These are phyloP conservation scores for Seira ritae DNA, from an alignment of 2,888 invertebrate species.

Conservation along the genomic window DNA sequence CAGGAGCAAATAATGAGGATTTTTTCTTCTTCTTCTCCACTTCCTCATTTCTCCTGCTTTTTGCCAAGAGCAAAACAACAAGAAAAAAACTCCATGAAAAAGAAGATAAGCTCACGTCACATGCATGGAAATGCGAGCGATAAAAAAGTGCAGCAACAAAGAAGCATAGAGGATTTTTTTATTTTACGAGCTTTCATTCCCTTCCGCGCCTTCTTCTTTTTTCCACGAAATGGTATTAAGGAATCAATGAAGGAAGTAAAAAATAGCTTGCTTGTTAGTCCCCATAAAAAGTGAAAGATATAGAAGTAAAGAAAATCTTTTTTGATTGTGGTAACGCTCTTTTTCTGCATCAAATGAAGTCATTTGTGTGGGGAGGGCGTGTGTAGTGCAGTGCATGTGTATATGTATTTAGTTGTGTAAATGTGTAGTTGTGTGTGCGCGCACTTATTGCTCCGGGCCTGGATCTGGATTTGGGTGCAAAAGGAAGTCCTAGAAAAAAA, in stretches of 20 bases:
- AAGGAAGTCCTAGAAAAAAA: too few species aligned
- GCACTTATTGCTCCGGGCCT: too few species aligned
- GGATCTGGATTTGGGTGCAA: too few species aligned
- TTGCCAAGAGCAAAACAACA: not conserved
- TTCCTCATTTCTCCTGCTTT: not conserved
- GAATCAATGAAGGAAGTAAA: not conserved
- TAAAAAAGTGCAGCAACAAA: not conserved
- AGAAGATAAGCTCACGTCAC: slow-evolving; percentile 13
- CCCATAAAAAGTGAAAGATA: not conserved
- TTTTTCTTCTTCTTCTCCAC: not conserved
- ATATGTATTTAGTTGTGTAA: too few species aligned
- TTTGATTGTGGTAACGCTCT: not conserved
- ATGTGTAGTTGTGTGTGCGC: too few species aligned
- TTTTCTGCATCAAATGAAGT: not conserved
- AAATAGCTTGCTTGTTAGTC: not conserved
- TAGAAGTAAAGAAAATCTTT: not conserved
- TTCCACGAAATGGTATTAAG: not conserved
- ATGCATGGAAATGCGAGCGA: not conserved
- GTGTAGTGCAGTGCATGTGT: too few species aligned
- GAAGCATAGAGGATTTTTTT: too few species aligned
- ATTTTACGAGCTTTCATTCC: too few species aligned
- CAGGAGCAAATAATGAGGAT: not conserved
- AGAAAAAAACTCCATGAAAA: not conserved
- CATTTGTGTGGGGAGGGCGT: not conserved
- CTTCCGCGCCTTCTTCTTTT: too few species aligned